Base-by-base conservation (phyloP, 92 coral and sea anemone species). In the Scolanthus callimorphus region DNA sequence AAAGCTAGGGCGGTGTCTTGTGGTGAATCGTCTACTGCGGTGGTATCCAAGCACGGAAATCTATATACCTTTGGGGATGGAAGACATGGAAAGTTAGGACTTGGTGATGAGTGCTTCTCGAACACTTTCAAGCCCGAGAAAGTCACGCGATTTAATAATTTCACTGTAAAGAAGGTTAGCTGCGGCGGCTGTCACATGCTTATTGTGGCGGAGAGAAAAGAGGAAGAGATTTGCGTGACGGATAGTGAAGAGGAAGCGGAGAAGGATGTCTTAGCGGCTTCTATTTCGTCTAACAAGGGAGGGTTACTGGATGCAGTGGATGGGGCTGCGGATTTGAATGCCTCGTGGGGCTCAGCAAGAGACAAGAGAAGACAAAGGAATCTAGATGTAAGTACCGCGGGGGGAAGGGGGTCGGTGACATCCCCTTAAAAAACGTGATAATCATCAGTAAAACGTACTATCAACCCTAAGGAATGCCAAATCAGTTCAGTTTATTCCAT, bases 181-280 rank as follows among this genome's bases (percentile, higher is more conserved):
- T 91, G 97, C 25, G 97, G 97, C 11, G 97, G 97, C n/a, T 91
- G 97, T 80, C 97, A 91, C 29, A 91, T 89, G 87, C 78, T 91
- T 44, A 91, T 78, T 27, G 73, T 71, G 8, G 97, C 96, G 3
- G 62, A 73, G 1, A 72, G 70, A 52, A 87, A 74, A 55, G 74
- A 59, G 20, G 79, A 67, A 20, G 59, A 61, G 23, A 52, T 29
- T 15, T 76, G 58, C 4, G 75, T 65, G 21, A 67, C 83, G 25
- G 89, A 91, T 41, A 87, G 96, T 62, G 95, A 81, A 9, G 97
- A 85, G 11, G 84, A 80, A 48, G 90, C 91, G 3, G 96, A 91
- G 27, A 85, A 83, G 20, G 91, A 88, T 38, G 48, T 69, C 19
- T 66, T 86, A 17, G 45, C 66, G 26, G 20, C 82, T 30, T 70